Evolutionary conservation across 1,140 invertebrate species (phyloP).

Genomic region (Spodoptera frugiperda): DNA sequence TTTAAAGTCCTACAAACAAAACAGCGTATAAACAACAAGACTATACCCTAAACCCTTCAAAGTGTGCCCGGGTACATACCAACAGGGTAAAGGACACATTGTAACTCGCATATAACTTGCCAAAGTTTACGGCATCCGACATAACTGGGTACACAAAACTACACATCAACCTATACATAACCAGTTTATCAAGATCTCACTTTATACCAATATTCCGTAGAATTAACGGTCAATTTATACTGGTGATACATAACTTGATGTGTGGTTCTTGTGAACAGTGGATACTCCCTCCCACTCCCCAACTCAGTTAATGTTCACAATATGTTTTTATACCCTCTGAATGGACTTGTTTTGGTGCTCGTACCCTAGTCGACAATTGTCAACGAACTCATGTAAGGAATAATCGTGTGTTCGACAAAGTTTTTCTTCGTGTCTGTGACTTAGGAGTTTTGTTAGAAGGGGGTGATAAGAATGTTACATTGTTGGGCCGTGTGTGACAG

Average conservation of each 20-base stretch:
- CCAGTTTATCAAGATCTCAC: too few species aligned
- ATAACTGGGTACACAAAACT: not conserved
- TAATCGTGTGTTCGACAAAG: constrained; percentile 26
- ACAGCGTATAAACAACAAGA: not conserved
- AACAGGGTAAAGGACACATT: not conserved
- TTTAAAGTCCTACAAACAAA: not conserved
- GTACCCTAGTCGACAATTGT: constrained; percentile 31
- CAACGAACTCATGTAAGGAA: not conserved
- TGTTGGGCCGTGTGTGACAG: not conserved
- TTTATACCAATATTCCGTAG: not conserved
- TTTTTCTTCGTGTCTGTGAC: constrained; percentile 14
- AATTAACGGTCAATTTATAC: not conserved
- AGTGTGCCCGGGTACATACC: not conserved
- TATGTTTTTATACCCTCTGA: constrained; percentile 38
- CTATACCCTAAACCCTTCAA: not conserved
- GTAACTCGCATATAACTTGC: constrained; percentile 15
- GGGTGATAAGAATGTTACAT: constrained; percentile 17
- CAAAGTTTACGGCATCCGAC: constrained; percentile 24
- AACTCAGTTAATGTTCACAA: constrained; percentile 33
- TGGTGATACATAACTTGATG: not conserved
- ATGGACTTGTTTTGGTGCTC: constrained; percentile 40
- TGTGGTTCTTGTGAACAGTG: too few species aligned
- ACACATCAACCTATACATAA: too few species aligned
- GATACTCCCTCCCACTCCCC: not conserved
- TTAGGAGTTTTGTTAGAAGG: not conserved